phyloP scores from a whole-genome alignment of 2,888 invertebrate genomes.

The Ochropleura plecta region DNA sequence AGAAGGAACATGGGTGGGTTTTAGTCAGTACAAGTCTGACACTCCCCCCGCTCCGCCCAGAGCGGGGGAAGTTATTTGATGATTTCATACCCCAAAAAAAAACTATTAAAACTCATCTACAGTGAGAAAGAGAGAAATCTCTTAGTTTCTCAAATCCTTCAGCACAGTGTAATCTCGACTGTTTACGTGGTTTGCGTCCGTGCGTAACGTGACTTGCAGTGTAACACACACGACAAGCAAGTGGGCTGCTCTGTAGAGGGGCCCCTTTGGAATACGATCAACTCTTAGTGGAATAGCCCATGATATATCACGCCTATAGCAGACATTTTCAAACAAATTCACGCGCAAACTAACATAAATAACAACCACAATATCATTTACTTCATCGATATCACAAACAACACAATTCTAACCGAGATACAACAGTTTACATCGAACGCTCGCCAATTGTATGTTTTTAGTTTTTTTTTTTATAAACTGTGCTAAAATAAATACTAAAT shows the following conservation, averaged over 20 bases:
- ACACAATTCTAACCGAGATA: conserved; percentile 18
- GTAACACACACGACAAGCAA: not conserved
- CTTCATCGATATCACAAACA: conserved; percentile 24
- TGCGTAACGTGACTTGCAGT: not conserved
- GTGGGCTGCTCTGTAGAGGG: not conserved
- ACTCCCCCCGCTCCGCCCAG: too few relatives aligned
- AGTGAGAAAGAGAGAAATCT: too few relatives aligned
- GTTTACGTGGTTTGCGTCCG: not conserved
- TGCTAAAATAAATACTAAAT: conserved; percentile 32
- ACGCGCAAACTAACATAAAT: conserved; percentile 19
- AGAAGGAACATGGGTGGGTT: too few relatives aligned
- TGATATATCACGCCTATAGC: conserved; percentile 2
- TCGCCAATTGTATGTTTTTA: conserved; percentile 37
- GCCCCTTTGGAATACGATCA: not conserved
- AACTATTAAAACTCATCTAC: too few relatives aligned
- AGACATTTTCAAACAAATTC: conserved; percentile 12
- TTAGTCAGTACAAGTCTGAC: too few relatives aligned
- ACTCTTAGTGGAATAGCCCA: not conserved
- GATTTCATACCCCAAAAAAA: too few relatives aligned
- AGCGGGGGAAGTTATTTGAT: too few relatives aligned
- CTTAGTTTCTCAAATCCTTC: not conserved
- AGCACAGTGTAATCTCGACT: too few relatives aligned
- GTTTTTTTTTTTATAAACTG: conserved; percentile 41
- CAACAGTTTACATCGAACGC: conserved; percentile 4
- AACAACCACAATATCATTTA: conserved; percentile 32